Evolutionary conservation across 2,113 vertebrate genomes (phyloP).

Genomic region (Pithys albifrons): DNA sequence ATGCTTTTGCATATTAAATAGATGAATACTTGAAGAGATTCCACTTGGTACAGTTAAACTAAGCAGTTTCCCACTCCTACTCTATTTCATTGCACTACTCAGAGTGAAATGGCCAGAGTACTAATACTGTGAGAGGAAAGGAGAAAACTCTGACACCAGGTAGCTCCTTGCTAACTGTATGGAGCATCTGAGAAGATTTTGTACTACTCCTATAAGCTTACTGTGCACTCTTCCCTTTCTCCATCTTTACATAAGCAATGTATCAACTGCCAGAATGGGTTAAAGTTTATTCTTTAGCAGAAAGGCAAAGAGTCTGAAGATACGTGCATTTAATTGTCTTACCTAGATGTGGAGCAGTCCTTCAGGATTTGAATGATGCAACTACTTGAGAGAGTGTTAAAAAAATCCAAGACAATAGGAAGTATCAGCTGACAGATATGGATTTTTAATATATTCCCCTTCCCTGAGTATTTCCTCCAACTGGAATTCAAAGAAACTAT

Average conservation of each 20-base stretch:
- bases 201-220: not conserved
- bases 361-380: not conserved
- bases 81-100: not conserved
- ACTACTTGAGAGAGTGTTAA: not conserved
- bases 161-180: not conserved
- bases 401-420: not conserved
- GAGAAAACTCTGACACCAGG: not conserved
- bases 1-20: not conserved
- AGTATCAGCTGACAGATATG: not conserved
- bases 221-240: not conserved
- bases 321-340: not conserved
- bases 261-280: not conserved
- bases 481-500: not conserved
- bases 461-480: rapidly evolving
- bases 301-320: not conserved
- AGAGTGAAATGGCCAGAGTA: not conserved
- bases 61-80: not conserved
- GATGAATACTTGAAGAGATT: not conserved
- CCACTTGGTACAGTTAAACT: not conserved
- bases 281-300: not conserved
- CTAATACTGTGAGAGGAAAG: not conserved
- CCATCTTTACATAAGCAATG: not conserved
- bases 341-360: not conserved
- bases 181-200: not conserved
- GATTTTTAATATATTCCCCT: not conserved